Evolutionary conservation across 2,797 vertebrate species (phyloP).

Genomic region (Gouania willdenowi): DNA sequence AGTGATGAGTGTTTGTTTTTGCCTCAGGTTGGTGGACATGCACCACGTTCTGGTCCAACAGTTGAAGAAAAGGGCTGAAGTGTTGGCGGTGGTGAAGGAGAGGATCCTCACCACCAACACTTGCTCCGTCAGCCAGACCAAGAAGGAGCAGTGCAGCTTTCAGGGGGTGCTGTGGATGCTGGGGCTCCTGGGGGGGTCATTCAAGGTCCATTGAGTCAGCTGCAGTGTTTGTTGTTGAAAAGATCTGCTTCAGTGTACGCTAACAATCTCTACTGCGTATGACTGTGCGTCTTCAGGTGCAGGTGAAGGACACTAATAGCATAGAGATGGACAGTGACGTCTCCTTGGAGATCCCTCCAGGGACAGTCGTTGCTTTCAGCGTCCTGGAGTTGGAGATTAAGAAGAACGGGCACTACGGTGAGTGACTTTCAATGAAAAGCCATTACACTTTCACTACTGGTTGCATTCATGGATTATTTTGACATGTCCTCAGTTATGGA

Average conservation of each 20-base stretch:
- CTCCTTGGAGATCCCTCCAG: slow-evolving; percentile 81
- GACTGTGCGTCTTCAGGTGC: slow-evolving; percentile 60
- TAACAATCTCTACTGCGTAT: no score
- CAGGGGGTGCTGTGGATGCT: slow-evolving; percentile 46
- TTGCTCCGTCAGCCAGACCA: slow-evolving; percentile 73
- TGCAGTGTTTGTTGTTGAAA: no score
- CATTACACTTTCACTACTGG: no score
- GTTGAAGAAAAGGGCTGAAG: slow-evolving; percentile 70
- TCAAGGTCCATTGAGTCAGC: slow-evolving; percentile 23
- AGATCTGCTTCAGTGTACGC: no score
- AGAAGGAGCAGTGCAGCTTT: slow-evolving; percentile 63
- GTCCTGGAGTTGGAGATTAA: slow-evolving; percentile 82
- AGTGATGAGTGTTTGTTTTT: not conserved
- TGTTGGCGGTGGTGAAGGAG: slow-evolving; percentile 83
- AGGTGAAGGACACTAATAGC: slow-evolving; percentile 66
- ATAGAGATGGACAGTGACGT: slow-evolving; percentile 68
- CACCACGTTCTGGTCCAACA: slow-evolving; percentile 78
- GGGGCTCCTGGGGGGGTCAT: slow-evolving; percentile 27
- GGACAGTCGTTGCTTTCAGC: slow-evolving; percentile 83
- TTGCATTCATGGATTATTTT: no score
- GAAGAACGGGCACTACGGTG: slow-evolving; percentile 80
- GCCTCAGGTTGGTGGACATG: slow-evolving; percentile 78
- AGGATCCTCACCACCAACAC: slow-evolving; percentile 81
- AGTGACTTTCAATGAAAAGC: no score
- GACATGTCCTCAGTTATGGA: no score